phyloP scores from a whole-genome alignment of 2,888 invertebrate genomes.

The Lepidocyrtinus sp. region DNA sequence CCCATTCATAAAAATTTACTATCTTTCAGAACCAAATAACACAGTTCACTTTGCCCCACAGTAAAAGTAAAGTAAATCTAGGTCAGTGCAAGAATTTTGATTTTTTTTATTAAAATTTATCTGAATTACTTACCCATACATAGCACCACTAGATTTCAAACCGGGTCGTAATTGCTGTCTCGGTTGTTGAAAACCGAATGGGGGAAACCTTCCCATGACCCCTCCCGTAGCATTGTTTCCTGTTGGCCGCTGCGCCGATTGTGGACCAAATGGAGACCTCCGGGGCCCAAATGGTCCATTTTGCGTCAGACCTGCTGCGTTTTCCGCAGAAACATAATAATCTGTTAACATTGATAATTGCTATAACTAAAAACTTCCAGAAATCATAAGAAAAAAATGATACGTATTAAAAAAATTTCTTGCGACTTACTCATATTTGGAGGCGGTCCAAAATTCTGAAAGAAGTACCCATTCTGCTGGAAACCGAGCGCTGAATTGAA shows the following conservation, averaged over 20 bases:
- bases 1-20: background rate
- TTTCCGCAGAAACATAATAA: conserved; percentile 6
- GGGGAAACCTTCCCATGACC: conserved; percentile 68
- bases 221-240: conserved; percentile 66
- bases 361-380: background rate
- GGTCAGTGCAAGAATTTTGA: too few relatives aligned
- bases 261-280: conserved; percentile 68
- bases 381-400: background rate
- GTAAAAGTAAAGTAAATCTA: too few relatives aligned
- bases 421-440: conserved; percentile 70
- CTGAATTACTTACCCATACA: conserved; percentile 65
- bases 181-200: conserved; percentile 69
- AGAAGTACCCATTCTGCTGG: conserved; percentile 69
- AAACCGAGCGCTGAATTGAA: conserved; percentile 67
- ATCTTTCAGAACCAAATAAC: too few relatives aligned
- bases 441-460: conserved; percentile 69
- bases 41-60: too few relatives aligned
- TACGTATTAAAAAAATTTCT: background rate
- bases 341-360: background rate
- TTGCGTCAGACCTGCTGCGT: conserved; percentile 61
- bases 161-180: conserved; percentile 67
- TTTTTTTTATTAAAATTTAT: too few relatives aligned
- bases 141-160: conserved; percentile 67
- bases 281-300: conserved; percentile 68
- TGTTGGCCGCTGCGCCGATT: conserved; percentile 65